A percentile compares a stretch with the other conserved stretches of the same genome.
Evolutionary conservation across 2,113 vertebrate genomes (phyloP).

Genomic region (Mormyrus iriodes): DNA sequence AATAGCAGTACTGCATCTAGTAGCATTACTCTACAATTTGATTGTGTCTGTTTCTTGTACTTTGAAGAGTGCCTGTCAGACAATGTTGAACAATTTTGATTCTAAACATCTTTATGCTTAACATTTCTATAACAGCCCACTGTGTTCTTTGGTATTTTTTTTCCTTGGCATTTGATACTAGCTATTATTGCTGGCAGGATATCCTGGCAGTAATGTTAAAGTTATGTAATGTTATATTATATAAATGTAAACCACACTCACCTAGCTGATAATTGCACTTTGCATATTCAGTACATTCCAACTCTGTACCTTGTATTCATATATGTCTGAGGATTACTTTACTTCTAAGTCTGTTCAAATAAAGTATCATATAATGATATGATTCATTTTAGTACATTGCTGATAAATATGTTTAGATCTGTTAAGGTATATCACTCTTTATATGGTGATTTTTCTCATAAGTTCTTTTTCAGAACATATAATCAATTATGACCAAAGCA

Average conservation of each 20-base stretch:
- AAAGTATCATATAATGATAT: not conserved
- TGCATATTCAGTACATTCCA: not conserved
- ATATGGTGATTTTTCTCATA: not conserved
- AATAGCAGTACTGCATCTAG: not conserved
- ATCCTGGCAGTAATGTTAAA: constrained; percentile 1
- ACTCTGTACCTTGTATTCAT: not conserved
- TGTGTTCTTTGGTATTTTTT: not conserved
- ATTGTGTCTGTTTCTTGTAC: not conserved
- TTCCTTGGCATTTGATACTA: not conserved
- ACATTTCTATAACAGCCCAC: not conserved
- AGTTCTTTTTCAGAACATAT: not conserved
- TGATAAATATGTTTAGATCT: not conserved
- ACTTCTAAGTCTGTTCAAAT: not conserved
- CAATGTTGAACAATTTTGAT: not conserved
- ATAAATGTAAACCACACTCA: constrained; percentile 10
- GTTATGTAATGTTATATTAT: constrained; percentile 9
- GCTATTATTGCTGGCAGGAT: not conserved
- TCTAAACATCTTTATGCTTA: not conserved
- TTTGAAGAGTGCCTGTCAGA: not conserved
- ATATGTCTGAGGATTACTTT: not conserved
- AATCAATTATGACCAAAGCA: not conserved
- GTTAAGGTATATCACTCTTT: not conserved
- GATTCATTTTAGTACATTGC: not conserved
- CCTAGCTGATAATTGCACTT: not conserved
- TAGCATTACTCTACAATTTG: not conserved